phyloP scores from a whole-genome alignment of 2,888 invertebrate genomes.

The Apeira syringaria region DNA sequence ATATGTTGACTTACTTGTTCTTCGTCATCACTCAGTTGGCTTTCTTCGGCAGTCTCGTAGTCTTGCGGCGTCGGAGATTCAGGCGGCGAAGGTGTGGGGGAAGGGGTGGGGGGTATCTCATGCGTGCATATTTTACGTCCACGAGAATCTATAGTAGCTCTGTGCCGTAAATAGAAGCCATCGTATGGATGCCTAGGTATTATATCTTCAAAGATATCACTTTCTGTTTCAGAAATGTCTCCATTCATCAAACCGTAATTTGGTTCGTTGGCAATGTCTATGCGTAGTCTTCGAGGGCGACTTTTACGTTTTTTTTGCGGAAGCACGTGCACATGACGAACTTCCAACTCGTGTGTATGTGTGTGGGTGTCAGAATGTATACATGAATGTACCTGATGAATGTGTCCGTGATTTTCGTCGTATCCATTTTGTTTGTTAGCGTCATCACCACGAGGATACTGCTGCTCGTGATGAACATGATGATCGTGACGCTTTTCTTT shows the following conservation, averaged over 20 bases:
- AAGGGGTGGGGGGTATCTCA: slow-evolving; percentile 65
- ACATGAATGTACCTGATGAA: slow-evolving; percentile 26
- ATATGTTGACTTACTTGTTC: slow-evolving; percentile 59
- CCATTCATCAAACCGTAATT: slow-evolving; percentile 47
- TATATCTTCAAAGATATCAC: slow-evolving; percentile 57
- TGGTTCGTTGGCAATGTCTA: slow-evolving; percentile 32
- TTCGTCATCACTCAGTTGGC: slow-evolving; percentile 43
- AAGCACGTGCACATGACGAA: slow-evolving; percentile 53
- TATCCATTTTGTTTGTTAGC: slow-evolving; percentile 16
- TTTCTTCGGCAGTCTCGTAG: slow-evolving; percentile 42
- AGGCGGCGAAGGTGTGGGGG: slow-evolving; percentile 49
- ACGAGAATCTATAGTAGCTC: slow-evolving; percentile 59
- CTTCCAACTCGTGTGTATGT: slow-evolving; percentile 35
- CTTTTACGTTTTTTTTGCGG: slow-evolving; percentile 39
- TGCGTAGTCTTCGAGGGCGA: slow-evolving; percentile 34
- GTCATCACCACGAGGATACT: slow-evolving; percentile 22
- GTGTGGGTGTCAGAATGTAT: slow-evolving; percentile 21
- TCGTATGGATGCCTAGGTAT: slow-evolving; percentile 78
- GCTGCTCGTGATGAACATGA: slow-evolving; percentile 25
- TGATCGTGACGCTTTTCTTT: slow-evolving; percentile 26
- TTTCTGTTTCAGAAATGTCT: slow-evolving; percentile 52
- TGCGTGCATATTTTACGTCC: slow-evolving; percentile 73
- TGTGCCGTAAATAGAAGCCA: slow-evolving; percentile 73
- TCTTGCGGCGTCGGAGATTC: slow-evolving; percentile 49
- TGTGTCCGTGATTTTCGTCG: slow-evolving; percentile 23